A percentile compares a stretch with the other conserved stretches of the same genome.
phyloP scores from a whole-genome alignment of 2,113 vertebrate species.

The Brachyistius frenatus region DNA sequence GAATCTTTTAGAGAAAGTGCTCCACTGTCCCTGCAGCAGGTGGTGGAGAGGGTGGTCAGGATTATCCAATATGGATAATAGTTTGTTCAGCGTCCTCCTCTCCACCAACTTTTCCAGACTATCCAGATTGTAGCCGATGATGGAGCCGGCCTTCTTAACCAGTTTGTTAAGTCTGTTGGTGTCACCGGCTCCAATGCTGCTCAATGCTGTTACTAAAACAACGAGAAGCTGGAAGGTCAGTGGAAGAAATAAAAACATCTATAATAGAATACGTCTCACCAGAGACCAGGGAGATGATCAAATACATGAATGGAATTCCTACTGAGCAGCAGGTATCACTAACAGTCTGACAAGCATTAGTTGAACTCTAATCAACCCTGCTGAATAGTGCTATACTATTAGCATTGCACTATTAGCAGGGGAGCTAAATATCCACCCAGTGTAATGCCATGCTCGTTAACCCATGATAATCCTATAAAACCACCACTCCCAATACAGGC shows the following conservation, averaged over 20 bases:
- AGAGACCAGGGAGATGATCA: not conserved
- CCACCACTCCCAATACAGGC: conserved; percentile 43
- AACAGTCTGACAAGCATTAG: conserved; percentile 11
- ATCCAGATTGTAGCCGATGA: too few species aligned
- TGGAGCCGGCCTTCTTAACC: too few species aligned
- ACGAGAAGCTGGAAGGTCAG: not conserved
- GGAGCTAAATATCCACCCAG: conserved; percentile 44
- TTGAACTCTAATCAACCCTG: conserved; percentile 40
- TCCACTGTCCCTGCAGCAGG: too few species aligned
- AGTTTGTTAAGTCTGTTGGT: too few species aligned
- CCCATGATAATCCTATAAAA: conserved; percentile 63
- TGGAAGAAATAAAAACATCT: not conserved
- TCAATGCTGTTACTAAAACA: conserved; percentile 1
- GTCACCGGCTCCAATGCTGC: too few species aligned
- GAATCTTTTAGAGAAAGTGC: too few species aligned
- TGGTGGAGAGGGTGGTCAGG: too few species aligned
- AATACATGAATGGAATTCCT: not conserved
- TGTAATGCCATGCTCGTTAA: conserved; percentile 63
- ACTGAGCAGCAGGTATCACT: not conserved
- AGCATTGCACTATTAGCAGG: conserved; percentile 39
- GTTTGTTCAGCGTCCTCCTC: too few species aligned
- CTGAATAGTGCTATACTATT: conserved; percentile 26
- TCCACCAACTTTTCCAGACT: too few species aligned
- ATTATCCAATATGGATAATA: too few species aligned
- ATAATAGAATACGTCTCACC: not conserved